Percentiles rank a stretch among this genome's conserved stretches.
phyloP scores from a whole-genome alignment of 2,113 vertebrate genomes.

The Pygoscelis antarcticus region DNA sequence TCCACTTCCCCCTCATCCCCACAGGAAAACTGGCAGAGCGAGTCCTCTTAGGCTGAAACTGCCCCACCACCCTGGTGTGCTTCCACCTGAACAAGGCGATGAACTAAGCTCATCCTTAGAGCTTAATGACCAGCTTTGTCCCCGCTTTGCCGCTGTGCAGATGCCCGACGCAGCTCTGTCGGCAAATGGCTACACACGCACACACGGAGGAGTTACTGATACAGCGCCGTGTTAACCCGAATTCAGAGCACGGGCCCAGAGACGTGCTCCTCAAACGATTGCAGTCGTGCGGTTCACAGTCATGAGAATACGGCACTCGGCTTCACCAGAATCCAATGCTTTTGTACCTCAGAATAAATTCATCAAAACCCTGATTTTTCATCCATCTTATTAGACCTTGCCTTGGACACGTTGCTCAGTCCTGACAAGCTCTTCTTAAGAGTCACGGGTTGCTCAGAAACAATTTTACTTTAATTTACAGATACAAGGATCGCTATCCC shows the following conservation, averaged over 20 bases:
- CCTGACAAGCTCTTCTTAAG: not conserved
- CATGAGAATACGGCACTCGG: not conserved
- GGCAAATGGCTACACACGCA: not conserved
- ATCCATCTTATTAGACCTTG: not conserved
- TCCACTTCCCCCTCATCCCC: not conserved
- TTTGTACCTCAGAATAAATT: not conserved
- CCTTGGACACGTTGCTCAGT: fast-evolving
- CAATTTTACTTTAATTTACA: not conserved
- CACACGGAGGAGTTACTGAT: fast-evolving
- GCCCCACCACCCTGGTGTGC: not conserved
- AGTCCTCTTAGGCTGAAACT: not conserved
- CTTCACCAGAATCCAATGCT: not conserved
- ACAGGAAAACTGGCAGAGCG: not conserved
- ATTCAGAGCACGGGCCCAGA: not conserved
- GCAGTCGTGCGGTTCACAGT: fast-evolving
- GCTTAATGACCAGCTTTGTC: not conserved
- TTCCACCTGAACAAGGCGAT: not conserved
- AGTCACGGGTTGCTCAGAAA: not conserved
- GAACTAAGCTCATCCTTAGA: not conserved
- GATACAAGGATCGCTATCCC: not conserved
- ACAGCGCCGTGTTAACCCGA: fast-evolving
- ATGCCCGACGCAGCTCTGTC: not conserved
- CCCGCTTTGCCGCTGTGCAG: not conserved
- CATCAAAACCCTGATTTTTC: not conserved
- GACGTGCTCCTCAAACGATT: not conserved